A percentile compares a stretch with the other conserved stretches of the same genome.
These are phyloP conservation scores for Brachionus calyciflorus DNA, from an alignment of 1,140 invertebrate species.

Conservation along the genomic window DNA sequence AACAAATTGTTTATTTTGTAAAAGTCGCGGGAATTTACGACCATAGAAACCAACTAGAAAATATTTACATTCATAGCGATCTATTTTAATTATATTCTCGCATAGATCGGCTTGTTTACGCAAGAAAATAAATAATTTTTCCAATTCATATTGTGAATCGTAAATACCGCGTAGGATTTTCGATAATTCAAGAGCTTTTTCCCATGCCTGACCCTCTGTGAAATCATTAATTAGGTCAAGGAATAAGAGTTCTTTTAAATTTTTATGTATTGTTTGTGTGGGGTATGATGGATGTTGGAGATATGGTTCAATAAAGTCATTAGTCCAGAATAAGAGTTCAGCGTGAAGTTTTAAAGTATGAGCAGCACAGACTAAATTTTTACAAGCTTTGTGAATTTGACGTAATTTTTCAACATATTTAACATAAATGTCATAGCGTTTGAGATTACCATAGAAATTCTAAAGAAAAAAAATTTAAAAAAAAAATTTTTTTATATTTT, in stretches of 20 bases:
- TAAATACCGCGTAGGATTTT: conserved; percentile 26
- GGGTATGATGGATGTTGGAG: conserved; percentile 1
- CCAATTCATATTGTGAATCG: conserved; percentile 27
- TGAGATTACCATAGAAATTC: conserved; percentile 33
- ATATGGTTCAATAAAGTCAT: not conserved
- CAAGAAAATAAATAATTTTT: conserved; percentile 23
- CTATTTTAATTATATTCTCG: conserved; percentile 21
- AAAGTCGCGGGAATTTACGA: not conserved
- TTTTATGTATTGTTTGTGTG: conserved; percentile 1
- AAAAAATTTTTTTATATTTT: no score
- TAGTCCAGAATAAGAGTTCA: conserved; percentile 23
- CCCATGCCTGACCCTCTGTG: conserved; percentile 36
- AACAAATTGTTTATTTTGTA: conserved; percentile 38
- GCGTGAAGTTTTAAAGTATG: conserved; percentile 41
- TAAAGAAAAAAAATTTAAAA: conserved; percentile 11
- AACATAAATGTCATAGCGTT: conserved; percentile 31
- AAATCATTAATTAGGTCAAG: conserved; percentile 9
- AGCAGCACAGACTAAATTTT: conserved; percentile 38
- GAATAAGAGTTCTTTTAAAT: conserved; percentile 29
- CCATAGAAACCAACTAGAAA: conserved; percentile 45
- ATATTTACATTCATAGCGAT: conserved; percentile 29
- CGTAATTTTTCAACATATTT: conserved; percentile 41
- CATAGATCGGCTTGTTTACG: conserved; percentile 43
- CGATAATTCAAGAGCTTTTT: conserved; percentile 39
- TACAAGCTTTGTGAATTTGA: conserved; percentile 24